phyloP scores from a whole-genome alignment of 1,140 invertebrate species.

The Condylostylus longicornis region DNA sequence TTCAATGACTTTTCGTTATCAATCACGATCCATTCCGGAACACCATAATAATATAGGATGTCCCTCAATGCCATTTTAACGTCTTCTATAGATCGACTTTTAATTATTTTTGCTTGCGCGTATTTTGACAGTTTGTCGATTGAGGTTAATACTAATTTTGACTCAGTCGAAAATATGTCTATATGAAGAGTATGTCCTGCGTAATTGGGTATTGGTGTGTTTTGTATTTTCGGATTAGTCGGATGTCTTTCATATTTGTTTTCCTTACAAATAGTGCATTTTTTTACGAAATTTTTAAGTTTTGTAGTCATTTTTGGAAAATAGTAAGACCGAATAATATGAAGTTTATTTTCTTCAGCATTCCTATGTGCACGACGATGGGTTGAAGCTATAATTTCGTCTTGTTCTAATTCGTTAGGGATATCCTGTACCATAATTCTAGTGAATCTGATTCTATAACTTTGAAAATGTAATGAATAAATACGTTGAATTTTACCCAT shows the following conservation, averaged over 20 bases:
- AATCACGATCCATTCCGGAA: constrained; percentile 5
- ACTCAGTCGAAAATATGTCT: constrained; percentile 2
- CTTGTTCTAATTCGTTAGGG: not conserved
- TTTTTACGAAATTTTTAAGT: not conserved
- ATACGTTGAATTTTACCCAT: constrained; percentile 8
- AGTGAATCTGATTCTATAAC: constrained; percentile 6
- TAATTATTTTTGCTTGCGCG: constrained; percentile 6
- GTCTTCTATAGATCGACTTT: constrained; percentile 8
- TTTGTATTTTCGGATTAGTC: constrained; percentile 1
- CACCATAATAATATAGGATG: constrained; percentile 7
- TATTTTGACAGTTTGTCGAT: constrained; percentile 12
- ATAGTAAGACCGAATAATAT: constrained; percentile 4
- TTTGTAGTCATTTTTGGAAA: constrained; percentile 5
- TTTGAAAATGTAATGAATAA: constrained; percentile 5
- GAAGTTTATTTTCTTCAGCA: constrained; percentile 4
- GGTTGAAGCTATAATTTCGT: constrained; percentile 1
- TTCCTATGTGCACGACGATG: constrained; percentile 6
- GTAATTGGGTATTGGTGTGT: constrained; percentile 7
- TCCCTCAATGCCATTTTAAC: constrained; percentile 5
- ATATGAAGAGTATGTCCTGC: constrained; percentile 6
- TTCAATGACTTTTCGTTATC: constrained; percentile 10
- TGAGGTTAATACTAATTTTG: constrained; percentile 4
- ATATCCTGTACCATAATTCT: constrained; percentile 1
- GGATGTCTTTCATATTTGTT: too few species aligned
- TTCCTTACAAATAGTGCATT: too few species aligned